Evolutionary conservation across 2,888 invertebrate species (phyloP).

Genomic region (Drosophila melanosoma): DNA sequence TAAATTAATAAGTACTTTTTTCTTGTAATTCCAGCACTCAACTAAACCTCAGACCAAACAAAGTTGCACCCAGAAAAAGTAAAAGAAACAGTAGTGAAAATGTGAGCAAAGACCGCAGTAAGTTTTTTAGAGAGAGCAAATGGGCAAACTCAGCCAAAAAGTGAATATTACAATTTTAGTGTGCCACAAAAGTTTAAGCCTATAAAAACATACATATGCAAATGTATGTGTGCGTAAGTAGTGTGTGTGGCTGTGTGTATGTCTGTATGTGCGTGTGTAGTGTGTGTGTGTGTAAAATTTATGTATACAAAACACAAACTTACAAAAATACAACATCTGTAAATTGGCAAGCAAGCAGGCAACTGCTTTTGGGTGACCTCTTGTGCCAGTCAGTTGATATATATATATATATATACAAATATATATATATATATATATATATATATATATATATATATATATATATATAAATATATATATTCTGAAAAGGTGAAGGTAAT

Average conservation of each 20-base stretch:
- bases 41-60: slow-evolving; percentile 32
- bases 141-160: slow-evolving; percentile 48
- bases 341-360: slow-evolving; percentile 69
- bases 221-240: slow-evolving; percentile 14
- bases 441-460: slow-evolving; percentile 20
- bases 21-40: slow-evolving; percentile 1
- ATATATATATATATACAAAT: slow-evolving; percentile 10
- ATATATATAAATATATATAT: slow-evolving; percentile 34
- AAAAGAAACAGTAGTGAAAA: slow-evolving; percentile 15
- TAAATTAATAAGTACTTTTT: background rate
- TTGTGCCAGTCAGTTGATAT: slow-evolving; percentile 55
- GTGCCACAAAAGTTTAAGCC: slow-evolving; percentile 65
- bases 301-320: slow-evolving; percentile 31
- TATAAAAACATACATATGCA: slow-evolving; percentile 17
- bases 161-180: slow-evolving; percentile 75
- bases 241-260: slow-evolving; percentile 20
- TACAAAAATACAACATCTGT: slow-evolving; percentile 64
- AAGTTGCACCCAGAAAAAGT: slow-evolving; percentile 35
- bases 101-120: slow-evolving; percentile 56
- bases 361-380: slow-evolving; percentile 67
- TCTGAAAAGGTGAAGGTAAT: slow-evolving; percentile 73
- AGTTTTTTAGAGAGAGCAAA: slow-evolving; percentile 61
- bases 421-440: slow-evolving; percentile 11
- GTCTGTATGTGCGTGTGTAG: slow-evolving; percentile 18
- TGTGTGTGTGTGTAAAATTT: slow-evolving; percentile 40